A percentile compares a stretch with the other conserved stretches of the same genome.
Conservation (phyloP, 1,140 invertebrate genomes). For the Drosophila subpulchrella region DNA sequence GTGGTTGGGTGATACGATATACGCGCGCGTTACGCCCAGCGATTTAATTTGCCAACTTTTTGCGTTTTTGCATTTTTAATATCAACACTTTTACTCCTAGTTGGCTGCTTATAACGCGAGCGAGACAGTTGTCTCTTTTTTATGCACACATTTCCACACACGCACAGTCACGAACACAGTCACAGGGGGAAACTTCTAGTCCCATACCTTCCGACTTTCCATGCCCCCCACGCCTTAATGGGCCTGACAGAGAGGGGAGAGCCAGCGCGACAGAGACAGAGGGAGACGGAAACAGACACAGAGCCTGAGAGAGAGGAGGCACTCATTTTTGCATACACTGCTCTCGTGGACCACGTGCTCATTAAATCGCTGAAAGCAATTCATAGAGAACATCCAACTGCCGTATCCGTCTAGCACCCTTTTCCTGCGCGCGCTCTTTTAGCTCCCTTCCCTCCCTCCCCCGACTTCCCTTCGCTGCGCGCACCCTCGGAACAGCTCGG, state of each 20-base stretch:
- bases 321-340: conserved; percentile 56
- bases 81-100: conserved; percentile 74
- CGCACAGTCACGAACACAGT: conserved; percentile 14
- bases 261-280: conserved; percentile 20
- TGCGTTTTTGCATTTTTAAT: conserved; percentile 76
- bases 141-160: conserved; percentile 28
- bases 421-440: conserved; percentile 20
- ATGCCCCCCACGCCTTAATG: neutral
- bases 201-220: conserved; percentile 10
- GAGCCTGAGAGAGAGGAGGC: conserved; percentile 2
- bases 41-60: conserved; percentile 72
- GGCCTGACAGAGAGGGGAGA: conserved; percentile 11
- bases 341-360: conserved; percentile 71
- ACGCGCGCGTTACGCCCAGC: conserved; percentile 39
- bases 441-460: neutral
- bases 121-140: conserved; percentile 79
- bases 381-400: conserved; percentile 32
- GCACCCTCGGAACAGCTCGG: conserved; percentile 4
- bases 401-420: conserved; percentile 21
- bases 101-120: conserved; percentile 47
- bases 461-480: conserved; percentile 12
- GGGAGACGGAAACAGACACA: conserved; percentile 16
- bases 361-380: conserved; percentile 60
- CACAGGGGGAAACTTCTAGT: conserved; percentile 7
- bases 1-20: conserved; percentile 4